Evolutionary conservation across 2,888 invertebrate species (phyloP).

Genomic region (Lypha dubia): DNA sequence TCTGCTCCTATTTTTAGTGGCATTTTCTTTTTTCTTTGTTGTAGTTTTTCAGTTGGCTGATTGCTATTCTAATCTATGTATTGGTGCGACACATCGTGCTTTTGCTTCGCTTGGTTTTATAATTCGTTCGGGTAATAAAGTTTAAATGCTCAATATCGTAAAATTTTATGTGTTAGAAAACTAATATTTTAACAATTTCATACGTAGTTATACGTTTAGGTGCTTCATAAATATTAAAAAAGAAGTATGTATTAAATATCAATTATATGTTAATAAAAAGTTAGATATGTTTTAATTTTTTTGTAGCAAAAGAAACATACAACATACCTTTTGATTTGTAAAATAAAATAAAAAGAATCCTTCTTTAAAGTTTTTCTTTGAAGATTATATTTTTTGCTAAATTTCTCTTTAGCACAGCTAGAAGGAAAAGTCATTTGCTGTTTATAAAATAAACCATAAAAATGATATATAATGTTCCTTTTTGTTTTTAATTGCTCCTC

Average conservation of each 20-base stretch:
- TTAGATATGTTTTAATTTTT: not conserved
- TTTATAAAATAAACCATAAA: not conserved
- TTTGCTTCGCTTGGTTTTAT: constrained; percentile 45
- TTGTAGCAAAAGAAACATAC: not conserved
- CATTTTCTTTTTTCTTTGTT: no score
- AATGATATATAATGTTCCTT: not conserved
- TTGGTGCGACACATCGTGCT: constrained; percentile 40
- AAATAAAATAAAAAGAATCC: not conserved
- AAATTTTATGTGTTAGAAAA: constrained; percentile 50
- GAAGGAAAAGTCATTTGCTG: not conserved
- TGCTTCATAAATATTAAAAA: constrained; percentile 14
- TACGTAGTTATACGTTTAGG: constrained; percentile 39
- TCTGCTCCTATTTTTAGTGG: not conserved
- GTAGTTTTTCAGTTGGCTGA: constrained; percentile 40
- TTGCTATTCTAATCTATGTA: constrained; percentile 38
- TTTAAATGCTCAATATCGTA: constrained; percentile 63
- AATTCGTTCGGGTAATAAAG: constrained; percentile 51
- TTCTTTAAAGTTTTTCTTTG: not conserved
- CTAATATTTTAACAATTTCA: constrained; percentile 39
- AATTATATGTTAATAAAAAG: constrained; percentile 31
- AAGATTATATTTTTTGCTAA: not conserved
- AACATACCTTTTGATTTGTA: not conserved
- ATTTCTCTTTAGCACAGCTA: not conserved
- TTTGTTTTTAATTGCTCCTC: not conserved
- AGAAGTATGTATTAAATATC: not conserved